These are phyloP conservation scores for Zalophus californianus DNA, from an alignment of 2,797 vertebrate species.

Conservation along the genomic window DNA sequence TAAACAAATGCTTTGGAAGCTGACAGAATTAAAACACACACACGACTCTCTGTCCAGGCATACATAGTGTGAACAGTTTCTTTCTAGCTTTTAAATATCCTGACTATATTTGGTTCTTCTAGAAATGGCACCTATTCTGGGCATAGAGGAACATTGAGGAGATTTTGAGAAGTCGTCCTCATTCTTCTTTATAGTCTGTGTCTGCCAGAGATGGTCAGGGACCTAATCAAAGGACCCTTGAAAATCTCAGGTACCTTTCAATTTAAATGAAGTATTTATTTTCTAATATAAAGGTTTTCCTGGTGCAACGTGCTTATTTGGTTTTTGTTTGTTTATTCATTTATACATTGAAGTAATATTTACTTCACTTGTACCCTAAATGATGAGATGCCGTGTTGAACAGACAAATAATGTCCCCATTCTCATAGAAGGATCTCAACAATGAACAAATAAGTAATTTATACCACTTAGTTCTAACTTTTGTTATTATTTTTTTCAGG, in stretches of 20 bases:
- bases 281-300: not conserved
- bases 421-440: not conserved
- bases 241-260: not conserved
- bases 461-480: not conserved
- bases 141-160: not conserved
- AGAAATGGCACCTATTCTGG: not conserved
- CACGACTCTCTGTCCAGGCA: not conserved
- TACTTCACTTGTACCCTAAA: not conserved
- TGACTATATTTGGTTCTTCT: not conserved
- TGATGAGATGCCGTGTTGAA: not conserved
- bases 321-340: not conserved
- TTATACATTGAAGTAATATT: not conserved
- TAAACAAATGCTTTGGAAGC: not conserved
- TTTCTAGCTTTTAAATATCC: not conserved
- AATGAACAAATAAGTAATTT: not conserved
- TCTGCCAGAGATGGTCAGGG: not conserved
- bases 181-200: not conserved
- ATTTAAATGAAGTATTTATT: not conserved
- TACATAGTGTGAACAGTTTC: not conserved
- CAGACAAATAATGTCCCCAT: not conserved
- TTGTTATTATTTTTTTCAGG: not conserved
- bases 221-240: not conserved
- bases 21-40: not conserved
- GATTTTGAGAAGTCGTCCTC: not conserved
- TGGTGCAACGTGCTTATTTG: not conserved